phyloP scores from a whole-genome alignment of 2,888 invertebrate species.

The Ornithoptera priamus region DNA sequence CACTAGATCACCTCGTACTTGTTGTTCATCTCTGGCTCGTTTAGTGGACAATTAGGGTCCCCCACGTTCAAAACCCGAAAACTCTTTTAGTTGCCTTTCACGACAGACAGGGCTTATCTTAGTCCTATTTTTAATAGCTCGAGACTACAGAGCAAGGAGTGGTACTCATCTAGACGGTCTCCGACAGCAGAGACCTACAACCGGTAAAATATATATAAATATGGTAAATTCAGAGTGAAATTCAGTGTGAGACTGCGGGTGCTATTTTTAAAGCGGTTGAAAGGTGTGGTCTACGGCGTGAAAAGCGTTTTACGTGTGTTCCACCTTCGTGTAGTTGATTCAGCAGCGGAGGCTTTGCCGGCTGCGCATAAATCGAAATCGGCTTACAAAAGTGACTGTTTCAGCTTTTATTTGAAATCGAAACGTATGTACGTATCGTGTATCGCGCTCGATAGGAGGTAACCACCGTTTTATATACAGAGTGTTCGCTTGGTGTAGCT shows the following conservation, averaged over 20 bases:
- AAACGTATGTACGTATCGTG: slow-evolving; percentile 29
- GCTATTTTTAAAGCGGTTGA: slow-evolving; percentile 29
- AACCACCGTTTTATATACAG: background rate
- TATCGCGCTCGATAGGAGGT: slow-evolving; percentile 24
- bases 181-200: no score
- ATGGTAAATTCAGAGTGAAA: background rate
- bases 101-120: no score
- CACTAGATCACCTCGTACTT: no score
- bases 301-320: slow-evolving; percentile 45
- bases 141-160: no score
- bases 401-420: slow-evolving; percentile 50
- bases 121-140: no score
- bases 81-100: no score
- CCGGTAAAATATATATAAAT: no score
- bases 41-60: no score
- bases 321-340: slow-evolving; percentile 43
- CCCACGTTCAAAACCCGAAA: no score
- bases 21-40: no score
- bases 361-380: slow-evolving; percentile 56
- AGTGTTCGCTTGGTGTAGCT: background rate
- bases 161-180: no score
- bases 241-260: slow-evolving; percentile 12
- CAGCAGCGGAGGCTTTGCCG: slow-evolving; percentile 44
- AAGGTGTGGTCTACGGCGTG: slow-evolving; percentile 32
- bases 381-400: slow-evolving; percentile 55